Conservation (phyloP, 23 tunicate genomes). For the Trididemnum nubilum region DNA sequence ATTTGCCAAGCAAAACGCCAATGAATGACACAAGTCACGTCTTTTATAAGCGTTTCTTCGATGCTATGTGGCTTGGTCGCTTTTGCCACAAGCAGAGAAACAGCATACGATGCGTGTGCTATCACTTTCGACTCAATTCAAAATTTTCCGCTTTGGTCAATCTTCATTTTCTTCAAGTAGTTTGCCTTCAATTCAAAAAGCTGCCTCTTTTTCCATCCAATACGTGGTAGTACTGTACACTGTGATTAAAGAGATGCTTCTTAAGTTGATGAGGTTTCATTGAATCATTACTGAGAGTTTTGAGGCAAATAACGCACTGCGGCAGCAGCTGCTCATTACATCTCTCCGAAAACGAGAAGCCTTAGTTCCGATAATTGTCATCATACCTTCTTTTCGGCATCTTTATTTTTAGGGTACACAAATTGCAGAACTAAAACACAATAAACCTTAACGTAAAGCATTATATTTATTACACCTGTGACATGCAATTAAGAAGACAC, state of each 20-base stretch:
- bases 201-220: not conserved
- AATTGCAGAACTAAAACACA: not conserved
- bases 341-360: slow-evolving; percentile 4
- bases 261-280: slow-evolving; percentile 9
- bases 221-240: not conserved
- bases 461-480: no score
- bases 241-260: slow-evolving; percentile 8
- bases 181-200: no score
- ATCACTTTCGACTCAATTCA: slow-evolving; percentile 13
- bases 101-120: slow-evolving; percentile 27
- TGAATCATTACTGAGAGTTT: slow-evolving; percentile 19
- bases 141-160: slow-evolving; percentile 17
- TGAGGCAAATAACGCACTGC: slow-evolving; percentile 21
- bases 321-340: slow-evolving; percentile 14
- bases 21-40: slow-evolving; percentile 32
- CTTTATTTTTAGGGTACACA: not conserved
- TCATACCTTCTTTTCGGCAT: slow-evolving; percentile 17
- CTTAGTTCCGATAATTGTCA: not conserved
- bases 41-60: slow-evolving; percentile 17
- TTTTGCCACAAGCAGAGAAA: slow-evolving; percentile 21
- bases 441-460: no score
- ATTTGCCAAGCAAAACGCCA: slow-evolving; percentile 45
- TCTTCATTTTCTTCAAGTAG: slow-evolving; percentile 17
- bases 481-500: no score
- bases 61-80: slow-evolving; percentile 11